Conservation (phyloP, 64 coral and sea anemone species). For the Hydrozoanthus tunicans region DNA sequence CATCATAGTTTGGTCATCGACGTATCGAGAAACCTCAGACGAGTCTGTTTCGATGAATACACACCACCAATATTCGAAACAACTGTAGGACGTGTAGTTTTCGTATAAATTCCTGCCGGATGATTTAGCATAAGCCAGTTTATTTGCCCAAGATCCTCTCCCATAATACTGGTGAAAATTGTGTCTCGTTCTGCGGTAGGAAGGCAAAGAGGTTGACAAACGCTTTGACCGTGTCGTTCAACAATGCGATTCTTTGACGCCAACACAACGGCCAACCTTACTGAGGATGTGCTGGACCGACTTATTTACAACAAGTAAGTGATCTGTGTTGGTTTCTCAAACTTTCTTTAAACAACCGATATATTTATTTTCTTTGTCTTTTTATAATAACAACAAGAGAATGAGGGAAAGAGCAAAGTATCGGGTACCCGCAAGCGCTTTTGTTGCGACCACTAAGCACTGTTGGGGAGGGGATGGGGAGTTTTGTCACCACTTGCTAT, state of each 20-base stretch:
- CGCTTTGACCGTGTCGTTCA: neutral
- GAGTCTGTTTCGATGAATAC: no score
- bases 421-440: conserved; percentile 22
- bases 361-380: neutral
- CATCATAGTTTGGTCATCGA: no score
- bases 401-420: neutral
- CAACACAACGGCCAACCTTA: conserved; percentile 65
- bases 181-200: neutral
- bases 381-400: neutral
- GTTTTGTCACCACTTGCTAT: neutral
- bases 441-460: neutral
- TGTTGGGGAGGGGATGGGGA: neutral
- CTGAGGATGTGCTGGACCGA: conserved; percentile 65
- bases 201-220: neutral
- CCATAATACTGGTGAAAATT: neutral
- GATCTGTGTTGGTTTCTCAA: no score
- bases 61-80: no score
- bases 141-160: neutral
- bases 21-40: no score
- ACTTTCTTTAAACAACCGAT: neutral
- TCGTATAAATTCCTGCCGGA: no score
- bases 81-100: no score
- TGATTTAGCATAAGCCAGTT: neutral
- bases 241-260: conserved; percentile 27
- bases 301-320: conserved; percentile 93